phyloP scores from a whole-genome alignment of 1,140 invertebrate species.

The Notospermus geniculatus region DNA sequence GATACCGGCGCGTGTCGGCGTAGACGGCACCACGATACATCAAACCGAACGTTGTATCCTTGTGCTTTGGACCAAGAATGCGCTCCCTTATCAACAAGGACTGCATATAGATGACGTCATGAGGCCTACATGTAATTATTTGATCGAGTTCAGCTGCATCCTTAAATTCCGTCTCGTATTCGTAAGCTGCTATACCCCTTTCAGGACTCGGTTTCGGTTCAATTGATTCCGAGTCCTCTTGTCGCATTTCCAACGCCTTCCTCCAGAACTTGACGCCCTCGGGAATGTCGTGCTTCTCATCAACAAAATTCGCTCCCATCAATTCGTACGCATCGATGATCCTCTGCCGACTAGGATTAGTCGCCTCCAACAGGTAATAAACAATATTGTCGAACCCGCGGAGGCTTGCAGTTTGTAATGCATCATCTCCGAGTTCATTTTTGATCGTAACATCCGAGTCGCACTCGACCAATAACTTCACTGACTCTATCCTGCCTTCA shows the following conservation, averaged over 20 bases:
- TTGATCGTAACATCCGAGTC: conserved; percentile 72
- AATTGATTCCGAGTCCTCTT: conserved; percentile 67
- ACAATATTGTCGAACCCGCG: conserved; percentile 84
- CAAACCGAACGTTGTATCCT: conserved; percentile 92
- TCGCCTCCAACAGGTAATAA: conserved; percentile 67
- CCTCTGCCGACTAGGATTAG: conserved; percentile 69
- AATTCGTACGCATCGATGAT: conserved; percentile 86
- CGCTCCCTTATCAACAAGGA: conserved; percentile 87
- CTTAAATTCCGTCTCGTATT: conserved; percentile 75
- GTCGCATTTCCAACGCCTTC: conserved; percentile 71
- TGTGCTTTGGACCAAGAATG: conserved; percentile 89
- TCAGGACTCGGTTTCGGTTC: not conserved
- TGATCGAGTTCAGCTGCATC: conserved; percentile 76
- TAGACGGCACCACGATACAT: conserved; percentile 89
- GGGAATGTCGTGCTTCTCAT: conserved; percentile 89
- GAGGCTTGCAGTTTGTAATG: conserved; percentile 82
- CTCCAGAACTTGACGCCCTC: conserved; percentile 86
- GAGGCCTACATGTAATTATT: conserved; percentile 78
- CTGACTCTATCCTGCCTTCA: conserved; percentile 82
- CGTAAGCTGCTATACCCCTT: conserved; percentile 67
- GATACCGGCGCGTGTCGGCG: conserved; percentile 83
- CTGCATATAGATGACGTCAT: conserved; percentile 94
- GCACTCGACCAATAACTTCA: conserved; percentile 74
- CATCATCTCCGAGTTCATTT: conserved; percentile 84
- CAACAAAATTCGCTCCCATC: conserved; percentile 90